A percentile compares a stretch with the other conserved stretches of the same genome.
Evolutionary conservation across 1,140 invertebrate species (phyloP).

Genomic region (Heterodera carotae): DNA sequence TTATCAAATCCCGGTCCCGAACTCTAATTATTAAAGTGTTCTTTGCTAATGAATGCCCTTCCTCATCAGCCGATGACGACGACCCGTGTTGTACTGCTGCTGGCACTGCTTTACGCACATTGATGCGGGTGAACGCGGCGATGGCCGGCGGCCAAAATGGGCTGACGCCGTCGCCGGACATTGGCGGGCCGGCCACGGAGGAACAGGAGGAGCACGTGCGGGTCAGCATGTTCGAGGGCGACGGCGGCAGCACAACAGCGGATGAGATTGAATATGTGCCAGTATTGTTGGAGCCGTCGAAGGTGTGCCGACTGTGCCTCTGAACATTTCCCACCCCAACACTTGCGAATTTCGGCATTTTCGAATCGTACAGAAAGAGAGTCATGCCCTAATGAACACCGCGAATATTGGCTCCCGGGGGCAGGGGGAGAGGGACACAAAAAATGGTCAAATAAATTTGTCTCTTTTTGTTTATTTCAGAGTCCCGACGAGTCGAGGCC

Average conservation of each 20-base stretch:
- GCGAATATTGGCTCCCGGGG: too few species aligned
- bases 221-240: conserved; percentile 26
- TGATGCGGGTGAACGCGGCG: neutral
- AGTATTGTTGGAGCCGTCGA: neutral
- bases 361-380: too few species aligned
- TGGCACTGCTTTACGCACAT: neutral
- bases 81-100: neutral
- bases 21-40: conserved; percentile 2
- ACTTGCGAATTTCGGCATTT: too few species aligned
- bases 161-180: conserved; percentile 6
- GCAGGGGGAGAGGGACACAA: too few species aligned
- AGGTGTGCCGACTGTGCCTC: neutral
- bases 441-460: neutral
- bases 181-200: conserved; percentile 10
- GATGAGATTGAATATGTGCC: conserved; percentile 30
- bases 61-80: neutral
- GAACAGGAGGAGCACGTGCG: conserved; percentile 20
- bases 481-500: neutral
- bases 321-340: too few species aligned
- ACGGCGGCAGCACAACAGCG: conserved; percentile 25
- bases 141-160: neutral
- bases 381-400: too few species aligned
- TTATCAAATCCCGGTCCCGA: too few species aligned
- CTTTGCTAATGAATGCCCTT: neutral
- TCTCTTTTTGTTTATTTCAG: neutral